Percentiles rank a stretch among this genome's conserved stretches.
phyloP scores from a whole-genome alignment of 2,113 vertebrate genomes.

The Jaculus jaculus region DNA sequence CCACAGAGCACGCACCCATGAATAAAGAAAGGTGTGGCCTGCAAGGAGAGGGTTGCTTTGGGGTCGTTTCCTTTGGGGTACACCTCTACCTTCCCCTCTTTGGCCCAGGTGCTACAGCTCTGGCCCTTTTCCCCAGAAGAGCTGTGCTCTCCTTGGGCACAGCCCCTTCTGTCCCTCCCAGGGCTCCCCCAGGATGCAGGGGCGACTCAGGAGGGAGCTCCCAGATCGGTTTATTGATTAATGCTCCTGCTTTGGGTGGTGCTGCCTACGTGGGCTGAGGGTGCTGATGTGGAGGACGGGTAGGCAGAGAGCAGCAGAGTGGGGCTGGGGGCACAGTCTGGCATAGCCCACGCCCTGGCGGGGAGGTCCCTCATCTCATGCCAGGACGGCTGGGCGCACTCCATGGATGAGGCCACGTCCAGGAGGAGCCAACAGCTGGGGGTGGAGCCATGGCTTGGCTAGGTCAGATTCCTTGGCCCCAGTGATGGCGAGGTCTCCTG shows the following conservation, averaged over 20 bases:
- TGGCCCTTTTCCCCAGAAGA: background rate
- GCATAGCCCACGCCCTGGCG: background rate
- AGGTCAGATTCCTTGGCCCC: background rate
- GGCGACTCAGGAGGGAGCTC: background rate
- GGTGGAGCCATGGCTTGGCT: background rate
- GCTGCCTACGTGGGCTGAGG: background rate
- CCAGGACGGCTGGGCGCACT: background rate
- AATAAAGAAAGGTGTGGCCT: background rate
- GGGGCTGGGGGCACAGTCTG: background rate
- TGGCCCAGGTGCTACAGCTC: background rate
- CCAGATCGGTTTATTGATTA: conserved; percentile 64
- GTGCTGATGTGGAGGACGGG: background rate
- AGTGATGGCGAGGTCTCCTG: background rate
- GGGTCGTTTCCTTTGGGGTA: rapidly evolving
- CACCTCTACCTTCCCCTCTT: background rate
- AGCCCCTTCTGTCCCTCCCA: background rate
- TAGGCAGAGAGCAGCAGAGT: background rate
- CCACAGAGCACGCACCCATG: background rate
- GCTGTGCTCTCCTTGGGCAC: too few species aligned
- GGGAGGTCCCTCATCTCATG: background rate
- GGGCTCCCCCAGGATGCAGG: background rate
- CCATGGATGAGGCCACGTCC: background rate
- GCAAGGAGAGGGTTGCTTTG: background rate
- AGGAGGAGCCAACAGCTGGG: background rate
- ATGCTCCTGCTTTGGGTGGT: background rate